These are phyloP conservation scores for Poecilia picta DNA, from an alignment of 2,797 vertebrate species.

Conservation along the genomic window DNA sequence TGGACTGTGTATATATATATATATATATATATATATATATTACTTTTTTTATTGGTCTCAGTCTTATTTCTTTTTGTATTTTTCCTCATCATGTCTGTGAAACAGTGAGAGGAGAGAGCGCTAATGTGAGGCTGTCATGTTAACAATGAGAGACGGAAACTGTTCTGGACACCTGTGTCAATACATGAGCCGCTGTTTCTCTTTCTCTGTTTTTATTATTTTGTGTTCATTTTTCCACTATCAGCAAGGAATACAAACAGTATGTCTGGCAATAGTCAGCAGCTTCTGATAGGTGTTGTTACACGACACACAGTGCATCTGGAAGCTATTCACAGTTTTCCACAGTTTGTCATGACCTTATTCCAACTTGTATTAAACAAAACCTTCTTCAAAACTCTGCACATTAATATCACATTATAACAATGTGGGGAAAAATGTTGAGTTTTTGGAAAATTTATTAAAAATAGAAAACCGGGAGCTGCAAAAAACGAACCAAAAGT, in stretches of 20 bases:
- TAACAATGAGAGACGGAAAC: slow-evolving; percentile 2
- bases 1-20: too few species aligned
- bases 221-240: not conserved
- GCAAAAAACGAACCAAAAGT: too few species aligned
- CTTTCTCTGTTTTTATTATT: not conserved
- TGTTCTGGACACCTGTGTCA: not conserved
- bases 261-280: not conserved
- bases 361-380: not conserved
- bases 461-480: not conserved
- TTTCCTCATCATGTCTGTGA: not conserved
- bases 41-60: not conserved
- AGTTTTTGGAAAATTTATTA: not conserved
- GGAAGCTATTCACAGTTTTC: not conserved
- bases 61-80: not conserved
- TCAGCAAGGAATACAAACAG: not conserved
- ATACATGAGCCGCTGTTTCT: not conserved
- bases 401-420: not conserved
- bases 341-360: not conserved
- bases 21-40: too few species aligned
- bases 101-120: not conserved
- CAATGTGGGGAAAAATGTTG: not conserved
- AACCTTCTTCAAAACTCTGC: not conserved
- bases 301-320: not conserved
- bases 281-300: not conserved
- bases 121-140: not conserved